Base-by-base conservation (phyloP, 2,113 vertebrate species). In the Pan paniscus region DNA sequence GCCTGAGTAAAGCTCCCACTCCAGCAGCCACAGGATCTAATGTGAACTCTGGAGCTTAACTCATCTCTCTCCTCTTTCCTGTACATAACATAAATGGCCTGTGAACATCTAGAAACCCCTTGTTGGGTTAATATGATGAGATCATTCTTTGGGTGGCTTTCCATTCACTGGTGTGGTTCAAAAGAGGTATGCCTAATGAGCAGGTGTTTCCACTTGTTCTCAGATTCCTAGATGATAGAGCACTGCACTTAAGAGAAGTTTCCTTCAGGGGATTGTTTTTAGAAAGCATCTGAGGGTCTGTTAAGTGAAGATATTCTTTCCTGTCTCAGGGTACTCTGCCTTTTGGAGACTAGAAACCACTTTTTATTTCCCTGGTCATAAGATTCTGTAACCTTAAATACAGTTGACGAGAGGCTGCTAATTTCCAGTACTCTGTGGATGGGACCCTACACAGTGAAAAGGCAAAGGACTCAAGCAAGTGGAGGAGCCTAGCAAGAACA, bases 341-440 rank as follows among this genome's bases (percentile, higher is more conserved):
- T 70, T 80, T 80, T 67, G 35, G 32, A 25, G n/a, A 84, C 55
- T 70, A 87, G 55, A 70, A 78, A n/a, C 13, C 70, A 25, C 14
- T n/a, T 96, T 96, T 64, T 46, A 50, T 83, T 92, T 87, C 48
- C 46, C 75, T 32, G 25, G 8, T 96, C 35, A n/a, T 64, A 87
- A 95, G 55, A 78, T 20, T 12, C 35, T n/a, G 52, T 59, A 87
- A 79, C 14, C n/a, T 3, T 32, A 83, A 89, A 50, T 52, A 52
- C 32, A 55, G 30, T 70, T 38, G 67, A 86, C 14, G 46, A 75
- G 55, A 38, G n/a, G 43, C 82, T 78, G 67, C 64, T 89, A 13
- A 84, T 82, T 86, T 89, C 50, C 38, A 80, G 72, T 79, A n/a
- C 17, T 64, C 20, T 82, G 13, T n/a, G 43, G 8, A 59, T 67